Evolutionary conservation across 2,888 invertebrate species (phyloP), one percentile per base, ranked within the genome.

Genomic region (Rhagonycha lutea): DNA sequence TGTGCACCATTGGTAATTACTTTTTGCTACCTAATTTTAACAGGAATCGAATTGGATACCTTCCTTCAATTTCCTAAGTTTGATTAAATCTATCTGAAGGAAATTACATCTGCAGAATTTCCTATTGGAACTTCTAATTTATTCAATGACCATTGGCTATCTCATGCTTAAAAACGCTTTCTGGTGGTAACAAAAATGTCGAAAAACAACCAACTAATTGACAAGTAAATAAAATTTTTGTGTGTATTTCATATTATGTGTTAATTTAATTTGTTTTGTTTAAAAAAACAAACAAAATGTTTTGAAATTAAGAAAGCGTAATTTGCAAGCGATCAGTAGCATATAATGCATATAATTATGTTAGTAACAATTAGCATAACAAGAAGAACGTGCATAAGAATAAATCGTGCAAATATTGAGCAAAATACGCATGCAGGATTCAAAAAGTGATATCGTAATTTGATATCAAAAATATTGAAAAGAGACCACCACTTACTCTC

Each of bases 401-500:
- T n/a, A 65, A 65, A 63, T 29, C 82, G 79, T 81, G 81, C 82
- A 79, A 75, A 77, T 74, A 79, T 73, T 76, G 75, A 76, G 73
- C 76, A 73, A 79, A 80, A 79, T 81, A 81, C 81, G 74, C 84
- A 83, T 84, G 83, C 83, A 78, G 78, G 83, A 84, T 85, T 84
- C n/a, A 47, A 47, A 84, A 83, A 80, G 74, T 47, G 74, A 77
- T 73, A 78, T 76, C 75, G 79, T 65, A 79, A 78, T 79, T 74
- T 72, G 82, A 82, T 81, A 83, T 82, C 81, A 78, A 72, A 79
- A 47, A 47, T 73, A 74, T 79, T 77, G 81, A 80, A 79, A 83
- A 80, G 81, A 86, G 87, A 87, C 86, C 87, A 88, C 87, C 87
- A 89, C 88, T 89, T 89, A 89, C 88, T 85, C 84, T 85, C 84